Base-by-base conservation (phyloP, 2,797 vertebrate species). In the Loriculus beryllinus region DNA sequence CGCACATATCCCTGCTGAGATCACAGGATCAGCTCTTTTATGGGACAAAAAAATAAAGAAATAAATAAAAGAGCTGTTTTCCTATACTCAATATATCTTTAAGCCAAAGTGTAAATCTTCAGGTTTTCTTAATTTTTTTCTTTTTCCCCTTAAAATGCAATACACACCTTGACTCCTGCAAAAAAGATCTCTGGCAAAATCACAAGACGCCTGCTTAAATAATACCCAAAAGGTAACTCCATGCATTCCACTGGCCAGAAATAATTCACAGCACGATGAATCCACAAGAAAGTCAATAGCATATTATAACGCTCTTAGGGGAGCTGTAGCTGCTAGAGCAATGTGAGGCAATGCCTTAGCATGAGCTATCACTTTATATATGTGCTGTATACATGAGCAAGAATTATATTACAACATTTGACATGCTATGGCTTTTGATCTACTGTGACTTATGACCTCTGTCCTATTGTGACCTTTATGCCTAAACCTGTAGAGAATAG, bases 181-280 rank as follows among this genome's bases (percentile, higher is more conserved):
- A 96, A 97, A 97, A 95, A 95, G 94, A 96, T 92, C 83, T 97
- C 95, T 97, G 96, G 96, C 96, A 97, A 97, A 97, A 96, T 97
- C 93, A 81, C 95, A 94, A 93, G 94, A 94, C 86, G 85, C 94
- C 94, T 97, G 89, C 94, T 97, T 97, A 94, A 97, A 94, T 94
- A 96, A 97, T 96, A 96, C 87, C 92, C 95, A 94, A 93, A 97
- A 96, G 88, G 96, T 97, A 97, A 96, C 95, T 96, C 62, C 54
- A 5, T 79, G 87, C 84, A 97, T 97, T 97, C 95, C 91, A 89
- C 91, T 84, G 72, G 85, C 91, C 92, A 97, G 96, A 97, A 97
- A 97, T 96, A 97, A 97, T 89, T 97, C 95, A 95, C 63, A 97
- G 93, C 85, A 97, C 54, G 91, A 96, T 94, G 95, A 97, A 97